Evolutionary conservation across 2,888 invertebrate species (phyloP).

Genomic region (Axea sp.): DNA sequence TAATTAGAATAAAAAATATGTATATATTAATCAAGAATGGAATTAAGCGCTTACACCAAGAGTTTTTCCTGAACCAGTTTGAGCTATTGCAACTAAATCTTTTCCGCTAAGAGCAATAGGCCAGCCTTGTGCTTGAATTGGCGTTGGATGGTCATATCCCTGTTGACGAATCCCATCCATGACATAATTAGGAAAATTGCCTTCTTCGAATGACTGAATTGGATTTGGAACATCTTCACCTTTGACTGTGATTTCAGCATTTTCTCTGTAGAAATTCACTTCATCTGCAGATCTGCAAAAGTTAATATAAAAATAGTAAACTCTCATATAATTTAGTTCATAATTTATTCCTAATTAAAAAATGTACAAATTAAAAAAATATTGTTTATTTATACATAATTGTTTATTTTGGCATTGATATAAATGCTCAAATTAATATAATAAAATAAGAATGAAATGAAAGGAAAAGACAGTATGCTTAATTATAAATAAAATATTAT

Average conservation of each 20-base stretch:
- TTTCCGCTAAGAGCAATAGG: conserved; percentile 84
- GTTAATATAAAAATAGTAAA: too few species aligned
- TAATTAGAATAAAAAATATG: background rate
- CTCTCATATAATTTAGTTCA: too few species aligned
- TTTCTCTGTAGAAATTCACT: conserved; percentile 70
- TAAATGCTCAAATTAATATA: too few species aligned
- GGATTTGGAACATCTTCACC: conserved; percentile 70
- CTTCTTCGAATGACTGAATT: conserved; percentile 68
- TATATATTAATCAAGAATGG: background rate
- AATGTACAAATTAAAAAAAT: too few species aligned
- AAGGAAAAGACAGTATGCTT: too few species aligned
- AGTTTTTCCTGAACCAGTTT: conserved; percentile 83
- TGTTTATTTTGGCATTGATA: too few species aligned
- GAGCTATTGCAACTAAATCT: conserved; percentile 85
- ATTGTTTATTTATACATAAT: too few species aligned
- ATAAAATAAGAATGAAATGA: too few species aligned
- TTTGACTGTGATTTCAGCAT: conserved; percentile 75
- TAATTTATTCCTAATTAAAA: too few species aligned
- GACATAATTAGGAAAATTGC: conserved; percentile 68
- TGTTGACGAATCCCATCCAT: conserved; percentile 76
- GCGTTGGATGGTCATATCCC: conserved; percentile 82
- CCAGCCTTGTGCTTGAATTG: conserved; percentile 86
- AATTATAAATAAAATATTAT: too few species aligned
- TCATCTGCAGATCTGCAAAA: conserved; percentile 71
- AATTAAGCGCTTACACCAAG: conserved; percentile 78